Conservation (phyloP, 2,797 vertebrate genomes). For the Alfaro cultratus region DNA sequence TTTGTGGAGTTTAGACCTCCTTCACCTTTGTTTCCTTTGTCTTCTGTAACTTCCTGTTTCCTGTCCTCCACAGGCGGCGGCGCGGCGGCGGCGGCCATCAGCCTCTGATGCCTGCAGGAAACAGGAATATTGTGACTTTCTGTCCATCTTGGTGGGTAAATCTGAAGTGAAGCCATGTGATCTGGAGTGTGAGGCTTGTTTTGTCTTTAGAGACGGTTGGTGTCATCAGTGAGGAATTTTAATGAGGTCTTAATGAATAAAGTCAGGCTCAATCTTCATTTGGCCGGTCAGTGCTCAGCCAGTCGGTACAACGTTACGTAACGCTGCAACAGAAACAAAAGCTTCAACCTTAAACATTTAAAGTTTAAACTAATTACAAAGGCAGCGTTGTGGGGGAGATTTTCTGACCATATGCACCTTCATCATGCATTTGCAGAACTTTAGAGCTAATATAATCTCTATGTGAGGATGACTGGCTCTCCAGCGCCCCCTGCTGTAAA, state of each 20-base stretch:
- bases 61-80: not conserved
- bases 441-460: not conserved
- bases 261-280: conserved; percentile 22
- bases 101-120: conserved; percentile 2
- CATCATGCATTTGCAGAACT: not conserved
- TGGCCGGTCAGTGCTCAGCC: conserved; percentile 25
- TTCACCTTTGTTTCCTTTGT: conserved; percentile 7
- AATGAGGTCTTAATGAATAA: conserved; percentile 39
- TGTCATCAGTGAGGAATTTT: conserved; percentile 50
- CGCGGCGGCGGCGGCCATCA: conserved; percentile 34
- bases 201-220: not conserved
- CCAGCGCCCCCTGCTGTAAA: not conserved
- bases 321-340: conserved; percentile 6
- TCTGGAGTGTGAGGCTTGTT: not conserved
- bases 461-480: not conserved
- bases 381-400: not conserved
- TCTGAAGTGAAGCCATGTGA: not conserved
- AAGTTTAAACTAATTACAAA: not conserved
- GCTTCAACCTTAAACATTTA: not conserved
- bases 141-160: not conserved
- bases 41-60: conserved; percentile 53
- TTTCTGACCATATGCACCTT: not conserved
- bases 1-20: conserved; percentile 31
- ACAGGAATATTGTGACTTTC: not conserved
- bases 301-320: conserved; percentile 34